These are phyloP conservation scores for Mythimna pallens DNA, from an alignment of 2,888 invertebrate genomes.

Conservation along the genomic window DNA sequence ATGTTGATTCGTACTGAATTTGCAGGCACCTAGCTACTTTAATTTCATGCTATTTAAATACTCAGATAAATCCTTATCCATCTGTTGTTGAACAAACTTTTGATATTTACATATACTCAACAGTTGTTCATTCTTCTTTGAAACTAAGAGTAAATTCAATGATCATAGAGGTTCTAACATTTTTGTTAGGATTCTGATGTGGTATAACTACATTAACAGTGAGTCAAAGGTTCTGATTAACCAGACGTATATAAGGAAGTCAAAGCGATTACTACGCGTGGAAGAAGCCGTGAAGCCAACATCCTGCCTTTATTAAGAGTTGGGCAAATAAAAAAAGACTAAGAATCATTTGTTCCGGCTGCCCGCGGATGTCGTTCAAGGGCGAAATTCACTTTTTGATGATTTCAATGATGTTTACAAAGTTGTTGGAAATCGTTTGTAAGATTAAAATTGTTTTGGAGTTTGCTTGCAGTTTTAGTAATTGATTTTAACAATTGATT, in stretches of 20 bases:
- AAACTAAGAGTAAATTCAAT: not conserved
- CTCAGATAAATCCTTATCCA: slow-evolving; percentile 31
- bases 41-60: slow-evolving; percentile 57
- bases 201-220: slow-evolving; percentile 31
- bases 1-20: slow-evolving; percentile 49
- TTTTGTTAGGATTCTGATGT: not conserved
- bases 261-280: slow-evolving; percentile 80
- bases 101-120: not conserved
- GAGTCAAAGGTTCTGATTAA: slow-evolving; percentile 58
- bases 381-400: slow-evolving; percentile 84
- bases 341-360: slow-evolving; percentile 86
- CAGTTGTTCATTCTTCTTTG: not conserved
- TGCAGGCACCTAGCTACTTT: slow-evolving; percentile 49
- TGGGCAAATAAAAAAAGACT: slow-evolving; percentile 81
- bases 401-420: slow-evolving; percentile 67
- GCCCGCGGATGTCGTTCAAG: slow-evolving; percentile 89
- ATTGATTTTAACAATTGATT: slow-evolving; percentile 14
- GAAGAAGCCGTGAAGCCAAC: slow-evolving; percentile 86
- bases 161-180: not conserved
- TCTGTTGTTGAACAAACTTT: not conserved
- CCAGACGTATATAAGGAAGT: slow-evolving; percentile 78
- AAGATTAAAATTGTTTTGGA: slow-evolving; percentile 40
- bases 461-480: slow-evolving; percentile 13
- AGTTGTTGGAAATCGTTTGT: slow-evolving; percentile 66
- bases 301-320: slow-evolving; percentile 86